Percentiles rank a stretch among this genome's conserved stretches.
These are phyloP conservation scores for Alca torda DNA, from an alignment of 2,797 vertebrate genomes.

Conservation along the genomic window DNA sequence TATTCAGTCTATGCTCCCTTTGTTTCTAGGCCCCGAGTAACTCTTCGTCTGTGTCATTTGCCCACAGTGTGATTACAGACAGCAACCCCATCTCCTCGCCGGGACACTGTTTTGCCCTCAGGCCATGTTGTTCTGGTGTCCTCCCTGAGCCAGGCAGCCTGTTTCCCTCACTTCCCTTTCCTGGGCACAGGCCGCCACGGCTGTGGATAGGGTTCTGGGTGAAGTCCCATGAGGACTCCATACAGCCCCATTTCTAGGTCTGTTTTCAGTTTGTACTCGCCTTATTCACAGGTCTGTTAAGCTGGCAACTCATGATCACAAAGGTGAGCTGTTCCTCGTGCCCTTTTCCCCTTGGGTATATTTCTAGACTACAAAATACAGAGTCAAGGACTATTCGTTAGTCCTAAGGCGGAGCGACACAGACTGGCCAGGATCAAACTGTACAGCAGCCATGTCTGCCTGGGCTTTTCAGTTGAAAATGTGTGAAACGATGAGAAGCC, in stretches of 20 bases:
- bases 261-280: neutral
- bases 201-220: neutral
- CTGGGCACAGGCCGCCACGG: fast-evolving
- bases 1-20: neutral
- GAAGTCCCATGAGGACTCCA: fast-evolving
- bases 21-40: neutral
- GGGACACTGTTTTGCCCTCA: fast-evolving
- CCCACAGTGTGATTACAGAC: neutral
- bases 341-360: neutral
- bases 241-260: too few species aligned
- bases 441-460: neutral
- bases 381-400: neutral
- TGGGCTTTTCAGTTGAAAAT: neutral
- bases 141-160: neutral
- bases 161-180: neutral
- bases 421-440: neutral
- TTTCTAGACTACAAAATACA: neutral
- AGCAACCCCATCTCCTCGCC: neutral
- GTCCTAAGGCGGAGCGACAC: fast-evolving
- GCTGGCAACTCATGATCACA: neutral
- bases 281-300: neutral
- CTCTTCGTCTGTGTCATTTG: neutral
- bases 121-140: fast-evolving
- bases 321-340: fast-evolving
- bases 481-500: neutral